These are phyloP conservation scores for Hypanus sabinus DNA, from an alignment of 2,113 vertebrate species.

Conservation along the genomic window DNA sequence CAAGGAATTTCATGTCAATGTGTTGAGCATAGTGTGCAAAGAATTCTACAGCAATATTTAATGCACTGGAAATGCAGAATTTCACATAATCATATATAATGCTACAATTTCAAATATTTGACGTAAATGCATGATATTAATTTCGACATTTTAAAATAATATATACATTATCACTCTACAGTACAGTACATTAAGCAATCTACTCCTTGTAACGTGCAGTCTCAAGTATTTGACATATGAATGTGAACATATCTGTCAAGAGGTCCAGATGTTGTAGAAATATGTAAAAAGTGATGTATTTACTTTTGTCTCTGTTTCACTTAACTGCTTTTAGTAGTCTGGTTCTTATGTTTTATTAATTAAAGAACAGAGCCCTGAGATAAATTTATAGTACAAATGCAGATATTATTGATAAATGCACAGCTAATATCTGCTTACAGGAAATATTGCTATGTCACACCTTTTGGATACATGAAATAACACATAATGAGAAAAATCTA, in stretches of 20 bases:
- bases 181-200: not conserved
- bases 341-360: not conserved
- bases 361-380: not conserved
- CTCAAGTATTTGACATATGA: not conserved
- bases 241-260: not conserved
- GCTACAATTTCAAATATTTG: not conserved
- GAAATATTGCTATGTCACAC: not conserved
- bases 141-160: not conserved
- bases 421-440: not conserved
- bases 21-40: not conserved
- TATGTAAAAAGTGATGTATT: not conserved
- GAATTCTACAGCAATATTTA: not conserved
- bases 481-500: slow-evolving; percentile 5
- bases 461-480: not conserved
- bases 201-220: not conserved
- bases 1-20: not conserved
- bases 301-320: not conserved
- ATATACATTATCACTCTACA: not conserved
- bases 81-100: not conserved
- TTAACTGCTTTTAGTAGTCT: not conserved
- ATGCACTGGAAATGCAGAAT: not conserved
- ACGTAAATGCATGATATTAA: not conserved
- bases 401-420: not conserved
- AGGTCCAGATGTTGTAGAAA: not conserved
- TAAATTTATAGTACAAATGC: not conserved